Evolutionary conservation across 2,888 invertebrate genomes (phyloP).

Genomic region (Hedya salicella): DNA sequence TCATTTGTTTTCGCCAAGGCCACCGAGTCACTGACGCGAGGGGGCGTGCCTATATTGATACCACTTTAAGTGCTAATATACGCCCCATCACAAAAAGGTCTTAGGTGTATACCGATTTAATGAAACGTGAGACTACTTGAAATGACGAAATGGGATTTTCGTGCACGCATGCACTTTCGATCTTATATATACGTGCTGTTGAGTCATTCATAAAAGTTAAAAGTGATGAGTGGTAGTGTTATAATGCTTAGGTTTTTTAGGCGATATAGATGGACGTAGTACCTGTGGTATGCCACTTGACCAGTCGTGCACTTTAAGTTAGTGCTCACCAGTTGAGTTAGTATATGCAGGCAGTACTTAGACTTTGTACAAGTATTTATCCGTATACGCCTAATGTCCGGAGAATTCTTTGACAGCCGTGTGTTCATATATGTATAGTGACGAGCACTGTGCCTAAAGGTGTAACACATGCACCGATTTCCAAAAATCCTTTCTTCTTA

Average conservation of each 20-base stretch:
- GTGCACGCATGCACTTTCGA: slow-evolving; percentile 41
- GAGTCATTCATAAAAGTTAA: slow-evolving; percentile 27
- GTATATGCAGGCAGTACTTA: slow-evolving; percentile 7
- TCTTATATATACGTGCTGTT: slow-evolving; percentile 30
- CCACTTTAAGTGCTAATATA: slow-evolving; percentile 30
- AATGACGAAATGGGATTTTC: background rate
- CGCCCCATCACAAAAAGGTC: background rate
- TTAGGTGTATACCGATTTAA: background rate
- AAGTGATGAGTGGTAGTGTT: background rate
- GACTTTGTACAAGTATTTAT: background rate
- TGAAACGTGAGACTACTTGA: background rate
- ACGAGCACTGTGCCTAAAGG: too few species aligned
- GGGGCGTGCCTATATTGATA: slow-evolving; percentile 37
- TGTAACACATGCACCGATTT: too few species aligned
- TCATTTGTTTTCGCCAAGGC: slow-evolving; percentile 37
- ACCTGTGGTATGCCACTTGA: slow-evolving; percentile 12
- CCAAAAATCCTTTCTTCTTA: too few species aligned
- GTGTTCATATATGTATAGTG: too few species aligned
- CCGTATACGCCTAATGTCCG: background rate
- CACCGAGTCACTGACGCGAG: slow-evolving; percentile 31
- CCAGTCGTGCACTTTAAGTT: slow-evolving; percentile 4
- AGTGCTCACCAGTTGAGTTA: background rate
- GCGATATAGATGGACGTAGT: slow-evolving; percentile 22
- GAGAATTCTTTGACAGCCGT: too few species aligned
- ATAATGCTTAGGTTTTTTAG: slow-evolving; percentile 22